Evolutionary conservation across 2,888 invertebrate genomes (phyloP), one percentile per base, ranked within the genome.

Genomic region (Tupiocoris notatus): DNA sequence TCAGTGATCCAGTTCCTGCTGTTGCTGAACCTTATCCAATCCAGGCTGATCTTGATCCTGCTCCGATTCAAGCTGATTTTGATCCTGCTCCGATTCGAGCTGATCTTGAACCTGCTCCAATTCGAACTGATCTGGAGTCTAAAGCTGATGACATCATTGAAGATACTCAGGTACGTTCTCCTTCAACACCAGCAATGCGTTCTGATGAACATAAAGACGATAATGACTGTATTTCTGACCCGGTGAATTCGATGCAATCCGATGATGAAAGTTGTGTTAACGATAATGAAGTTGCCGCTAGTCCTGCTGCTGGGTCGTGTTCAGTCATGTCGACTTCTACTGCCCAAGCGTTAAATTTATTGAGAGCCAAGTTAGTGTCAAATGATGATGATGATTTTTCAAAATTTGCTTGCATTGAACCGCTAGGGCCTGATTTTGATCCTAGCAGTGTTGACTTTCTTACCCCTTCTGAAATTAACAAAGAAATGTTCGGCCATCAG

Each of bases 271-370:
- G 25, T 65, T 21, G 17, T 12, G 17, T 12, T 7, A 20, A 39
- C 12, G 65, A 18, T 17, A 24, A 39, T n/a, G 39, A 65, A 65
- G 25, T 39, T 9, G 16, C 39, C 54, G 2, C 1, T 39, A 39
- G 16, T 39, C 25, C n/a, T 7, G 3, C 18, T 18, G 0, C n/a
- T 25, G 2, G n/a, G 17, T 59, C 59, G 9, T 16, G 12, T 9
- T 17, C 9, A 22, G 63, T 2, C 17, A 63, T 63, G 23, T 63
- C 63, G 23, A 17, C 6, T n/a, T 24, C 23, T 63, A 65, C 65
- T 16, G 39, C 39, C 9, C 39, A 65, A 65, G 65, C 65, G 20
- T 65, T 65, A 20, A 24, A 65, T 20, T 39, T 65, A 2, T 39
- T 65, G 65, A 65, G 54, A 39, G 25, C 65, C 25, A 17, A 24